Evolutionary conservation across 1,140 invertebrate genomes (phyloP), one percentile per base, ranked within the genome.

Genomic region (Asbolus verrucosus): DNA sequence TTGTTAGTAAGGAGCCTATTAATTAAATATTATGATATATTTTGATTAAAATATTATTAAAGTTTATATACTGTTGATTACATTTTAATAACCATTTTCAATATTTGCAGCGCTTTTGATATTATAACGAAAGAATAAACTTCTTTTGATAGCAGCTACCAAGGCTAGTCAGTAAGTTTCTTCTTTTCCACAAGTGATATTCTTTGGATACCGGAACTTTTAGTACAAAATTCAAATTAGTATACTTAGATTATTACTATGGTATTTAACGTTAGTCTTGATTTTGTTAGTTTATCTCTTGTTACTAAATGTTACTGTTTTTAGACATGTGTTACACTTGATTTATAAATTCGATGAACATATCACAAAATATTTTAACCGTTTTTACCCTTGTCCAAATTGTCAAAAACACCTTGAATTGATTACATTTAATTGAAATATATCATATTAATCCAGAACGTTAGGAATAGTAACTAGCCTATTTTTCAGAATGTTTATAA

Each of bases 1-100:
- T 88, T 76, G 85, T 85, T 65, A 84, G 82, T 39, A 88, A 88
- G 78, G 85, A 84, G 68, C 83, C 85, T 68, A 81, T 85, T 6
- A 67, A 71, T 62, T 77, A 75, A 65, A 46, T n/a, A n/a, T 16
- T 46, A 65, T 43, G 62, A 46, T 65, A 65, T 65, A 65, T 65
- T 65, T 65, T 38, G 9, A 62, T 61, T 31, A 16, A 33, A 30
- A 19, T 18, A n/a, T n/a, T n/a, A n/a, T n/a, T n/a, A n/a, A n/a
- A n/a, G n/a, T n/a, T n/a, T n/a, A n/a, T n/a, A n/a, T n/a, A n/a
- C n/a, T n/a, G n/a, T n/a, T n/a, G n/a, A n/a, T n/a, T n/a, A n/a
- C n/a, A 36, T 36, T 36, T 36, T 36, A n/a, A 11, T n/a, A 30
- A 6, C 6, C 2, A 11, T 54, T 54, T 54, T 19, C 46, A 54